Evolutionary conservation across 2,888 invertebrate species (phyloP), one percentile per base, ranked within the genome.

Genomic region (Embidobia sp.): DNA sequence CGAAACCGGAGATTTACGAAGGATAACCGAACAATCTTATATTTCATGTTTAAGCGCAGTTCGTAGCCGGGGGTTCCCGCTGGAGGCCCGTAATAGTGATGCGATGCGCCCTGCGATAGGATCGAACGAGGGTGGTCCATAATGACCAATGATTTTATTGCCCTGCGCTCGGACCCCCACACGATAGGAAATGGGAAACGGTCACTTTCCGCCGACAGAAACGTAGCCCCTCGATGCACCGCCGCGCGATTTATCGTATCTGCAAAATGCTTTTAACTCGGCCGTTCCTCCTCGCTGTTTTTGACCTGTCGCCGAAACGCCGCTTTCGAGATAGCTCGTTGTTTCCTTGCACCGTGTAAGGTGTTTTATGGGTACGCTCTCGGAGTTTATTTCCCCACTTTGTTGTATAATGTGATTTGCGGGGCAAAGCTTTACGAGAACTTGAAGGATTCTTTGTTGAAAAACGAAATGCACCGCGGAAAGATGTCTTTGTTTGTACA

Each of bases 91-190:
- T 46, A 74, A 74, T 74, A 48, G 74, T 53, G 16, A n/a, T 66
- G 40, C 48, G 40, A 35, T 29, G 59, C 35, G 37, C 53, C 49
- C 49, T 42, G 35, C 44, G 70, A 70, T 76, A 76, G 57, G 59
- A 69, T 75, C 69, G 75, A 64, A 53, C 69, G 46, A 64, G 76
- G 70, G 76, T 70, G 69, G 63, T 57, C 63, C 69, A 78, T 75
- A 81, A 80, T 72, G 59, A 77, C 64, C 81, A 79, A 82, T 80
- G 79, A 79, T 78, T 81, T 82, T 82, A 81, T 82, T 79, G 79
- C 78, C 57, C 61, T 66, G 64, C 79, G 78, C 73, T 80, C 72
- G 74, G 26, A 51, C 18, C 70, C 42, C 35, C 27, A 49, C 51
- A 53, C 33, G 73, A 69, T 64, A 69, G 79, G 74, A 81, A 79